Conservation (phyloP, 35 echinoderm and acorn worm species). For the Anneissia japonica region DNA sequence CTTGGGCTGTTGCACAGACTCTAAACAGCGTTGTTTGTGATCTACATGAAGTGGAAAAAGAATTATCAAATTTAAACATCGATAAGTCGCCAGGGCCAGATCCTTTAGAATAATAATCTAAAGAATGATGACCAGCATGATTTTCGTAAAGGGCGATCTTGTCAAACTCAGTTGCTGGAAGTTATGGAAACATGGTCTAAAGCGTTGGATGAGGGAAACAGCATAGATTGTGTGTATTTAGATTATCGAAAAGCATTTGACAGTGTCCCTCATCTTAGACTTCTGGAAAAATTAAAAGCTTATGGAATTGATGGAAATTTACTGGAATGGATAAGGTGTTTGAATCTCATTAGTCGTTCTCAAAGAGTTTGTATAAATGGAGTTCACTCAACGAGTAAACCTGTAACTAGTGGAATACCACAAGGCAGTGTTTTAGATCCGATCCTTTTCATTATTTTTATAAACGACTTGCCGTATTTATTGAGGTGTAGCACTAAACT, state of each 20-base stretch:
- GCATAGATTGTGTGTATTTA: not conserved
- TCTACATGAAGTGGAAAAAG: not conserved
- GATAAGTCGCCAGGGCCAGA: constrained; percentile 40
- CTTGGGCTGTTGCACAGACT: no score
- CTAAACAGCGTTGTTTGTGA: no score
- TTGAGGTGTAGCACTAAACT: not conserved
- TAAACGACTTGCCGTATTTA: not conserved
- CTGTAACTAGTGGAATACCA: constrained; percentile 47
- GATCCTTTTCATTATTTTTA: constrained; percentile 50
- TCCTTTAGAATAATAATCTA: not conserved
- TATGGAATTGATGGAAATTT: constrained; percentile 14
- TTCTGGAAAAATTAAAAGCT: constrained; percentile 15
- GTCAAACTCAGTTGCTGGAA: constrained; percentile 14
- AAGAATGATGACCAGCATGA: not conserved
- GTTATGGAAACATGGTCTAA: constrained; percentile 10
- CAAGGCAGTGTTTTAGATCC: constrained; percentile 40
- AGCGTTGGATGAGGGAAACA: not conserved
- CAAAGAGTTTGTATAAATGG: constrained; percentile 48
- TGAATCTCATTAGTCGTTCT: not conserved
- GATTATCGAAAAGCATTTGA: not conserved
- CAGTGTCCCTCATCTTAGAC: constrained; percentile 10
- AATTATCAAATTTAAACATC: constrained; percentile 47
- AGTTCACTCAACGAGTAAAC: constrained; percentile 22
- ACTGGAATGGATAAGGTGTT: constrained; percentile 17
- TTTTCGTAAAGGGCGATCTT: constrained; percentile 25